These are phyloP conservation scores for Carabus problematicus DNA, from an alignment of 2,888 invertebrate genomes.

Conservation along the genomic window DNA sequence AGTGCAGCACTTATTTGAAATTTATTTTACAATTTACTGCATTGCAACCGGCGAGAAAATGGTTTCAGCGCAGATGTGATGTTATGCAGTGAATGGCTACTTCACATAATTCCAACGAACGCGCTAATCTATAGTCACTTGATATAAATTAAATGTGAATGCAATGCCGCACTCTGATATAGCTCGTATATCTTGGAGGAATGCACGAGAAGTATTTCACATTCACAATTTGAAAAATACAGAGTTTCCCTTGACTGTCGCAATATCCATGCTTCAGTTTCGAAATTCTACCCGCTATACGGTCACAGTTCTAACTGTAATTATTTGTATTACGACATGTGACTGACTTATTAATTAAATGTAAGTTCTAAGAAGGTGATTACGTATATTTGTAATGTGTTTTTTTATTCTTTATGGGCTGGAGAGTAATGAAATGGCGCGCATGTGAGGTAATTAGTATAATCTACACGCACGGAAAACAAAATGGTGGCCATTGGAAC, in stretches of 20 bases:
- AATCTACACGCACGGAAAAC: neutral
- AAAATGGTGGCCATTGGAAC: too few species aligned
- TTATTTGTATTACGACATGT: neutral
- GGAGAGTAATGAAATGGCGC: neutral
- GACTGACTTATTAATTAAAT: neutral
- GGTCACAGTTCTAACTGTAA: neutral
- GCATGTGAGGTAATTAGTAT: too few species aligned
- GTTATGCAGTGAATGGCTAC: neutral
- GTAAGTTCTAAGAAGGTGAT: neutral
- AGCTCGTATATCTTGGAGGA: neutral
- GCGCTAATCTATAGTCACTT: constrained; percentile 1
- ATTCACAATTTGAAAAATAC: neutral
- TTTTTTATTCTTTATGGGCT: neutral
- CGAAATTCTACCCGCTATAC: neutral
- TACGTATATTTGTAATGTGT: neutral
- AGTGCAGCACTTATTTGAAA: neutral
- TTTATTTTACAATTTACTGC: neutral
- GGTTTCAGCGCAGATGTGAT: neutral
- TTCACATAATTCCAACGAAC: too few species aligned
- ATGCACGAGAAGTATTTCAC: neutral
- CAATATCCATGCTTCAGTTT: neutral
- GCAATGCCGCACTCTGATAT: neutral
- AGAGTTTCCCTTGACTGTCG: neutral
- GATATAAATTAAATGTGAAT: constrained; percentile 11
- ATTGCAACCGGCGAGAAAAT: constrained; percentile 2